Evolutionary conservation across 2,113 vertebrate species (phyloP).

Genomic region (Aegypius monachus): DNA sequence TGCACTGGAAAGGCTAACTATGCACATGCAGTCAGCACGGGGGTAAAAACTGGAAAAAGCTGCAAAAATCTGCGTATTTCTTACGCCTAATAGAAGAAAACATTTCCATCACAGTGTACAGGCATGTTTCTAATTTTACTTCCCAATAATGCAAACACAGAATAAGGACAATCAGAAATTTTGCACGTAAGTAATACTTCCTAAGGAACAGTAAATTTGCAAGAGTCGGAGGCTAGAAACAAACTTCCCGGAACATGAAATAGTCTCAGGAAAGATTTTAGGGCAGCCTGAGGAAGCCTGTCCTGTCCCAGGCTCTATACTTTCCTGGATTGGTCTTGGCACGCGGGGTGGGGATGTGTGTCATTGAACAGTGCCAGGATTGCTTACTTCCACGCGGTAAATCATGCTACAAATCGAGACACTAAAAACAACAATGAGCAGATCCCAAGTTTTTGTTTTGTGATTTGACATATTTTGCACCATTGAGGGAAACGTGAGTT

Average conservation of each 20-base stretch:
- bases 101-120: background rate
- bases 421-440: background rate
- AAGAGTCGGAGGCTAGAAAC: background rate
- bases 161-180: background rate
- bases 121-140: background rate
- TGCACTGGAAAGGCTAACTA: background rate
- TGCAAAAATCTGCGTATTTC: background rate
- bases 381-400: background rate
- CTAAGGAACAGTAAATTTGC: background rate
- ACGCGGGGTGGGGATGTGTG: accelerated
- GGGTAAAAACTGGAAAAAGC: background rate
- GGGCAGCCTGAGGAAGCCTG: background rate
- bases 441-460: background rate
- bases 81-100: background rate
- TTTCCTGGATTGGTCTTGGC: background rate
- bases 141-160: background rate
- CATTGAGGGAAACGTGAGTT: background rate
- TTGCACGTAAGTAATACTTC: background rate
- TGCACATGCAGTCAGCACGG: background rate
- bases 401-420: background rate
- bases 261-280: background rate
- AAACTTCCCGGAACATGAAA: background rate
- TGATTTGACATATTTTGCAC: background rate
- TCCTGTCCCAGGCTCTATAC: background rate
- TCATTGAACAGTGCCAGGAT: background rate